phyloP scores from a whole-genome alignment of 2,113 vertebrate species.

The Camelus dromedarius region DNA sequence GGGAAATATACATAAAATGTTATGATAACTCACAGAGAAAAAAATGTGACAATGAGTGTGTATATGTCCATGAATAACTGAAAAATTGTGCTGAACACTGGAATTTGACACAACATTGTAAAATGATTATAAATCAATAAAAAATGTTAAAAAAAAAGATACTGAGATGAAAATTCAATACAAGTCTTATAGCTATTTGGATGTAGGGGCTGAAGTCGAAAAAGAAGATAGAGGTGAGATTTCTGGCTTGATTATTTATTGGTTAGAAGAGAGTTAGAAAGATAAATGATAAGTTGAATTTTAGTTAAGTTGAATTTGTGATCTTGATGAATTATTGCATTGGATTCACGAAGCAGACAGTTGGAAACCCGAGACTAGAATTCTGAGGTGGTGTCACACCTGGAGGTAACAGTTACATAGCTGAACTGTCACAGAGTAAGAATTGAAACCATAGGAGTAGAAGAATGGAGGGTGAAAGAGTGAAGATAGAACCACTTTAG shows the following conservation, averaged over 20 bases:
- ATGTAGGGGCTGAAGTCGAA: not conserved
- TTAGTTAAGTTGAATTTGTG: not conserved
- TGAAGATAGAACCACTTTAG: not conserved
- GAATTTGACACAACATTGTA: no score
- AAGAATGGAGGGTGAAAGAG: not conserved
- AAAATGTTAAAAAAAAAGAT: not conserved
- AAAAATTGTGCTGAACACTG: no score
- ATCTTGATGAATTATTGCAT: not conserved
- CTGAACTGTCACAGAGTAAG: not conserved
- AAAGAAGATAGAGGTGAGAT: not conserved
- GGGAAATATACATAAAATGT: no score
- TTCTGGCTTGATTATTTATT: not conserved
- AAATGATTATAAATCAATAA: no score
- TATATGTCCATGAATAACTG: no score
- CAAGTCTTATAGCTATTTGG: not conserved
- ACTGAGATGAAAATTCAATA: not conserved
- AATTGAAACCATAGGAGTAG: not conserved
- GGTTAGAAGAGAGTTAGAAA: not conserved
- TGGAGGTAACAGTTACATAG: not conserved
- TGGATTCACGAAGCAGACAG: not conserved
- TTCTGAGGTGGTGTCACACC: not conserved
- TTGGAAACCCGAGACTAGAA: not conserved
- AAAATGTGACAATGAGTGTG: no score
- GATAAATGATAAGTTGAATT: not conserved
- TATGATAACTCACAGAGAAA: no score